Base-by-base conservation (phyloP, 2,888 invertebrate species). In the Poecilus cupreus region DNA sequence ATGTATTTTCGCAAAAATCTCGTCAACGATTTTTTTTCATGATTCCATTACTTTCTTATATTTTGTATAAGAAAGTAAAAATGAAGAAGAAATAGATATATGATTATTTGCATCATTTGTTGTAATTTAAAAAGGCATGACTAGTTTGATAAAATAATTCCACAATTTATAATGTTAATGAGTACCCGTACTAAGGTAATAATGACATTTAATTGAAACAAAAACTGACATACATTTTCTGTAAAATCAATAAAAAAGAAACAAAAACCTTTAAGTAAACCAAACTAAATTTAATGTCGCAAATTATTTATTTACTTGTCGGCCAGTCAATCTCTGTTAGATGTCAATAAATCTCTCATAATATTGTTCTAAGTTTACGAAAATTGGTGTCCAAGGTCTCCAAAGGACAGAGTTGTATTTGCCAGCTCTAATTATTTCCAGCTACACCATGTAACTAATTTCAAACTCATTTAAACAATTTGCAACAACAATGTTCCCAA, bases 281-380 rank as follows among this genome's bases (percentile, higher is more conserved):
- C 16, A 20, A n/a, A 49, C 68, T 46, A 37, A 22, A 57, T 49
- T 49, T 49, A 49, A 79, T 68, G 24, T 81, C 54, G 24, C 39
- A 20, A 74, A 49, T 43, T 68, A 78, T 70, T 22, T 37, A 83
- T 20, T 78, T 49, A 54, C 20, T 11, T 49, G 18, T 74, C 13
- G 3, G 3, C 10, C 13, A 11, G 43, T 43, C 3, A 43, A 39
- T n/a, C n/a, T n/a, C n/a, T n/a, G n/a, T n/a, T n/a, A n/a, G n/a
- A n/a, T n/a, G n/a, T 43, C n/a, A 43, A 8, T 43, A 43, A n/a
- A 43, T 32, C 32, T 11, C 43, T 43, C n/a, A 13, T 11, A n/a
- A n/a, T 3, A 43, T 43, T 43, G 43, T 43, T 43, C 3, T n/a
- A 43, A 43, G 43, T 43, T 43, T 43, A 43, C 20, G 51, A 4